A percentile compares a stretch with the other conserved stretches of the same genome.
Evolutionary conservation across 1,140 invertebrate genomes (phyloP).

Genomic region (Metaphire vulgaris): DNA sequence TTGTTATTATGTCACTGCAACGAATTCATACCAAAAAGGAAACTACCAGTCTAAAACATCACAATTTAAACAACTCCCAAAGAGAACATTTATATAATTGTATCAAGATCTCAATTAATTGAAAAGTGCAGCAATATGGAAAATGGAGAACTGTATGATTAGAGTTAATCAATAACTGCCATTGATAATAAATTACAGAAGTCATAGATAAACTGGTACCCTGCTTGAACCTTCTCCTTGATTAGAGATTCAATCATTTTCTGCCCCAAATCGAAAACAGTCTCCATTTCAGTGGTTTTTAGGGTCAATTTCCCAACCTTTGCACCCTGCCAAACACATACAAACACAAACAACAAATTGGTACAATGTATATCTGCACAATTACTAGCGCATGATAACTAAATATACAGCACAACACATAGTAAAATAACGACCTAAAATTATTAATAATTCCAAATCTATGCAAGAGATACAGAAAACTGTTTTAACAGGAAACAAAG

Average conservation of each 20-base stretch:
- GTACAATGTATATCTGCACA: conserved; percentile 1
- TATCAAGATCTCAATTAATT: not conserved
- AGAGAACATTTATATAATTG: not conserved
- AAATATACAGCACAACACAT: no score
- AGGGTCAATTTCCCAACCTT: conserved; percentile 86
- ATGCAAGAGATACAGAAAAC: no score
- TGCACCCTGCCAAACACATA: conserved; percentile 58
- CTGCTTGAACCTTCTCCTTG: conserved; percentile 79
- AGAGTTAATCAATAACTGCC: no score
- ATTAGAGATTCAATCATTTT: conserved; percentile 98
- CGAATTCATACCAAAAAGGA: not conserved
- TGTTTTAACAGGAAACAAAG: no score
- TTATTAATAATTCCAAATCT: no score
- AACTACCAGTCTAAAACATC: not conserved
- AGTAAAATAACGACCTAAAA: no score
- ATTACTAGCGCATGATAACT: no score
- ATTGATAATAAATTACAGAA: no score
- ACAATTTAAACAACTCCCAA: not conserved
- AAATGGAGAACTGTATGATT: no score
- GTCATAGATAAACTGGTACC: conserved; percentile 44
- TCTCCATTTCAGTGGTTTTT: conserved; percentile 99
- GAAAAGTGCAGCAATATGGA: no score
- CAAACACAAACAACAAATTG: no score
- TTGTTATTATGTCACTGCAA: conserved; percentile 86
- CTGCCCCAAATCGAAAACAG: conserved; percentile 93